phyloP scores from a whole-genome alignment of 2,113 vertebrate genomes.

The Alectura lathami region DNA sequence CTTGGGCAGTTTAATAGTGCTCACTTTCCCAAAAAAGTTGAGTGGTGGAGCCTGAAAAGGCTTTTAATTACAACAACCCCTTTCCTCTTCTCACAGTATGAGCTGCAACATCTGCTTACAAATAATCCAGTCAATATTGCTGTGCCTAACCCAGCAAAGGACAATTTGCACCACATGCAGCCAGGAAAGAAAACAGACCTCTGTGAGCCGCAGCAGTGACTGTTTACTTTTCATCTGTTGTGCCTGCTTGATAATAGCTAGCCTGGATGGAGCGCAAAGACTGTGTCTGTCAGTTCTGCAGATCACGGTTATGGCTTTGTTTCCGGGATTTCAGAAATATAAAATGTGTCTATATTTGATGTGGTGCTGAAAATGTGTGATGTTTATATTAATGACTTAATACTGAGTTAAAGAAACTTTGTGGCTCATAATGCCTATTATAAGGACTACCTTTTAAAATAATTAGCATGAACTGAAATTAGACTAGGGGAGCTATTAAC shows the following conservation, averaged over 20 bases:
- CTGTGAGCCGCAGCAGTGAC: neutral
- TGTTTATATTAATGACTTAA: neutral
- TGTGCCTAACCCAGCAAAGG: constrained; percentile 1
- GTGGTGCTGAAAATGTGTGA: neutral
- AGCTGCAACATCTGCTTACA: neutral
- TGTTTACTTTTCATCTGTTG: constrained; percentile 1
- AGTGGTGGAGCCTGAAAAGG: neutral
- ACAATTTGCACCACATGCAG: constrained; percentile 14
- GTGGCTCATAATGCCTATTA: neutral
- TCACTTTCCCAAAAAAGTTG: constrained; percentile 12
- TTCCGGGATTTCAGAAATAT: neutral
- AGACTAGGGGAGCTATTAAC: neutral
- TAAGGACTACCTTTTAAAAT: neutral
- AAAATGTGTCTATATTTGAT: neutral
- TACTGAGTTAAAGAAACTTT: neutral
- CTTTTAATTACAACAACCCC: constrained; percentile 31
- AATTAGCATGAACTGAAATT: neutral
- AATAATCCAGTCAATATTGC: constrained; percentile 28
- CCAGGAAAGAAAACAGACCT: constrained; percentile 21
- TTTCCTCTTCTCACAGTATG: constrained; percentile 18
- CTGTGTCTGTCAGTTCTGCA: neutral
- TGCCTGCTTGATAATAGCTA: neutral
- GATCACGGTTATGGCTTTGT: neutral
- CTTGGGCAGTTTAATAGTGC: neutral
- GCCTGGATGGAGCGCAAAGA: neutral